Percentiles rank a stretch among this genome's conserved stretches.
Conservation (phyloP, 2,113 vertebrate genomes). For the Callithrix jacchus region DNA sequence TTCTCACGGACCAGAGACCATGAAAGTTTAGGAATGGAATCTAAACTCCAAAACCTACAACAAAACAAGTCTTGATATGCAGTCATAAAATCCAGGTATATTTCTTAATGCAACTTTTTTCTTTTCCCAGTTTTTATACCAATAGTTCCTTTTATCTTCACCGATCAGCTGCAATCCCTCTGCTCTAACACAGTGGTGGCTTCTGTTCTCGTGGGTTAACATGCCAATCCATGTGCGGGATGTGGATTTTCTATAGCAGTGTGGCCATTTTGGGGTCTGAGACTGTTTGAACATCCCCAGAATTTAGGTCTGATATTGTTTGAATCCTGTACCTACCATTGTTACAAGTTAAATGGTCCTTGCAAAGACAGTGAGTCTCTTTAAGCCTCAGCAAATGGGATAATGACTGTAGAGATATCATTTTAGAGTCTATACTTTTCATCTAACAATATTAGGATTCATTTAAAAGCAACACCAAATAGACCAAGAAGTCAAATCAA, state of each 20-base stretch:
- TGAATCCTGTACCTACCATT: neutral
- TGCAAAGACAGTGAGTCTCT: neutral
- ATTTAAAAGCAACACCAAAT: neutral
- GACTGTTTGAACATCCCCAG: neutral
- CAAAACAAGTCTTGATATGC: neutral
- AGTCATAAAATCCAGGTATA: neutral
- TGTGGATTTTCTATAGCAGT: neutral
- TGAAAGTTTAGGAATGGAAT: neutral
- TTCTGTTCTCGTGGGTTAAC: neutral
- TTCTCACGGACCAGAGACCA: neutral
- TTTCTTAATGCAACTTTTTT: neutral
- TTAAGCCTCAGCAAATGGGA: slow-evolving; percentile 7
- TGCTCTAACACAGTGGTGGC: neutral
- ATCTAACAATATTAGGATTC: neutral
- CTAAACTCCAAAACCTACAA: neutral
- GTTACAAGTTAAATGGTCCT: neutral
- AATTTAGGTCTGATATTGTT: neutral
- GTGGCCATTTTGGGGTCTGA: neutral
- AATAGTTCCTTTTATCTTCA: neutral
- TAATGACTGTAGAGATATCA: neutral
- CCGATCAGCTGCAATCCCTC: neutral
- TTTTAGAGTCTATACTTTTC: neutral
- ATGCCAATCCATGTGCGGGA: neutral
- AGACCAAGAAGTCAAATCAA: slow-evolving; percentile 10
- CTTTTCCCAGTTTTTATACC: neutral